Evolutionary conservation across 2,797 vertebrate genomes (phyloP).

Genomic region (Tokudaia muenninki): DNA sequence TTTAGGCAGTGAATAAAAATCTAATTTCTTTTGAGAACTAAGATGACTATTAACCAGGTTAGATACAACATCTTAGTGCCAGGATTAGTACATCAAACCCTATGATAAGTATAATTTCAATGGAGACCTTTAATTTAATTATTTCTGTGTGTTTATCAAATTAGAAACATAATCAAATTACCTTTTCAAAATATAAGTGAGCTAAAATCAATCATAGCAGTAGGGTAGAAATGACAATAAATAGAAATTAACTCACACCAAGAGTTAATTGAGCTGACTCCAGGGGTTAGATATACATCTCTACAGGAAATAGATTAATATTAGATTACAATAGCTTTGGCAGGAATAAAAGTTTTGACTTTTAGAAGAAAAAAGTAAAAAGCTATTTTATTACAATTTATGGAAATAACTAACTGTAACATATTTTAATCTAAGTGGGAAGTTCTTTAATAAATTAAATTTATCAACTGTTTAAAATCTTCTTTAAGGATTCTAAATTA

Average conservation of each 20-base stretch:
- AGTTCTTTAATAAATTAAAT: background rate
- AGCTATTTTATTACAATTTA: slow-evolving; percentile 33
- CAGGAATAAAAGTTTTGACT: slow-evolving; percentile 46
- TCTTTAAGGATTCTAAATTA: background rate
- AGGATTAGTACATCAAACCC: background rate
- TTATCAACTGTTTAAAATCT: background rate
- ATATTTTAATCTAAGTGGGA: background rate
- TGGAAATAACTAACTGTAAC: slow-evolving; percentile 22
- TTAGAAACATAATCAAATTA: slow-evolving; percentile 77
- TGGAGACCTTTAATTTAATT: slow-evolving; percentile 66
- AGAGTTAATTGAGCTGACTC: slow-evolving; percentile 78
- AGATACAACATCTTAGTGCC: background rate
- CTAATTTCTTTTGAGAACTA: slow-evolving; percentile 31
- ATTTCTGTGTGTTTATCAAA: slow-evolving; percentile 74
- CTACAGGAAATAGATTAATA: slow-evolving; percentile 72
- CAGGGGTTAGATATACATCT: slow-evolving; percentile 73
- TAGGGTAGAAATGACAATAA: slow-evolving; percentile 75
- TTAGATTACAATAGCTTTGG: slow-evolving; percentile 45
- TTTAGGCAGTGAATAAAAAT: slow-evolving; percentile 10
- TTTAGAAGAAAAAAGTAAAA: slow-evolving; percentile 58
- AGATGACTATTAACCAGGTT: background rate
- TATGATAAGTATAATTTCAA: slow-evolving; percentile 46
- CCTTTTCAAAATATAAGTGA: slow-evolving; percentile 66
- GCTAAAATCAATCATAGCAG: slow-evolving; percentile 76
- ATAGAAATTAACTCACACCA: slow-evolving; percentile 74